These are phyloP conservation scores for Patiria miniata DNA, from an alignment of 35 echinoderm and acorn worm species.

Conservation along the genomic window DNA sequence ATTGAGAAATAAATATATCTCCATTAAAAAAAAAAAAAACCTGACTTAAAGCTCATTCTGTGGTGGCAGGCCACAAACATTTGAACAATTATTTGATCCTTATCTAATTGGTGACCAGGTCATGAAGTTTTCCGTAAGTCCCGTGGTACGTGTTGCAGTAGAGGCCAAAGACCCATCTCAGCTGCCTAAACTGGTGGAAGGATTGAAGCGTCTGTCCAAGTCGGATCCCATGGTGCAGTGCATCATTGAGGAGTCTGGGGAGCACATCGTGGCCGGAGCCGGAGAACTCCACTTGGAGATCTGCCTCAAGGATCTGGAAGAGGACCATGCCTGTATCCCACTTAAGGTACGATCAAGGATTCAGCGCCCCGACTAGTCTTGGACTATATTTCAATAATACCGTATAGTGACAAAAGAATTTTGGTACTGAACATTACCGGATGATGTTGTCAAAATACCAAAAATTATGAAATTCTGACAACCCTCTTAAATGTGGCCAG, in stretches of 20 bases:
- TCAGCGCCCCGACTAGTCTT: too few relatives aligned
- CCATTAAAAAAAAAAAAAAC: too few relatives aligned
- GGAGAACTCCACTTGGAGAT: conserved; percentile 99
- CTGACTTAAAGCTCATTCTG: too few relatives aligned
- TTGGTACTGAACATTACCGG: too few relatives aligned
- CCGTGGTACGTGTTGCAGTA: conserved; percentile 96
- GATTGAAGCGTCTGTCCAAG: conserved; percentile 92
- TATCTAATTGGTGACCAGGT: conserved; percentile 38
- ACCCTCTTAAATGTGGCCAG: too few relatives aligned
- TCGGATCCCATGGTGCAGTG: conserved; percentile 95
- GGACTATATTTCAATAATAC: too few relatives aligned
- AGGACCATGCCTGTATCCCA: conserved; percentile 94
- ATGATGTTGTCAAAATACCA: too few relatives aligned
- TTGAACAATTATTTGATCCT: too few relatives aligned
- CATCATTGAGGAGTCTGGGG: conserved; percentile 89
- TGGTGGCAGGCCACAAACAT: too few relatives aligned
- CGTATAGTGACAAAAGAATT: too few relatives aligned
- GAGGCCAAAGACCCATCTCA: conserved; percentile 83
- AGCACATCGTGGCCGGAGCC: conserved; percentile 96
- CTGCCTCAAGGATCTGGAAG: conserved; percentile 98
- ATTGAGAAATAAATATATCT: too few relatives aligned
- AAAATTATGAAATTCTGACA: too few relatives aligned
- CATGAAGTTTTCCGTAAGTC: conserved; percentile 99
- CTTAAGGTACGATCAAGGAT: conserved; percentile 57
- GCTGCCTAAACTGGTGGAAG: conserved; percentile 95